phyloP scores from a whole-genome alignment of 2,113 vertebrate species.

The Piprites chloris region DNA sequence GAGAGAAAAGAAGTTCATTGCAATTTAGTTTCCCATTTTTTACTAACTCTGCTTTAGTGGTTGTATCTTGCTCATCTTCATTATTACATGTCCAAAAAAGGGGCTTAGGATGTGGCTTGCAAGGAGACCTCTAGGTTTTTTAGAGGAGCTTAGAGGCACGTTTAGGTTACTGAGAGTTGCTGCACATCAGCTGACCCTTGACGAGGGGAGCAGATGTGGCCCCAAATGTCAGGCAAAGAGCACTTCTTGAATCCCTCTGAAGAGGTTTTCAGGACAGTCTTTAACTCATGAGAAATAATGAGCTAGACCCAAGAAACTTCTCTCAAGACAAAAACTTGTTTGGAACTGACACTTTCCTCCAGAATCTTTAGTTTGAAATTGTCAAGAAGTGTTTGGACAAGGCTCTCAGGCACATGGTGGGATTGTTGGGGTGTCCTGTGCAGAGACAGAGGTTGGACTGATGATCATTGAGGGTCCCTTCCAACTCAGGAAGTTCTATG shows the following conservation, averaged over 20 bases:
- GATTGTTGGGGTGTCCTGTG: neutral
- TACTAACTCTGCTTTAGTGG: neutral
- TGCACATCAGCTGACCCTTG: neutral
- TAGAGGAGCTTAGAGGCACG: neutral
- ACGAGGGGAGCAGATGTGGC: neutral
- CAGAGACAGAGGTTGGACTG: neutral
- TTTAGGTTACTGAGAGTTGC: neutral
- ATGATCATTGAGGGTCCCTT: neutral
- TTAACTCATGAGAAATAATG: neutral
- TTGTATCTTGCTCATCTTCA: neutral
- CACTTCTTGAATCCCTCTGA: neutral
- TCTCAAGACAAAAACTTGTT: neutral
- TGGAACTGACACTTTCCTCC: neutral
- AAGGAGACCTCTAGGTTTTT: neutral
- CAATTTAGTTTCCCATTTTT: neutral
- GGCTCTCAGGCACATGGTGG: rapidly evolving
- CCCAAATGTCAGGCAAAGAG: neutral
- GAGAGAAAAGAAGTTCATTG: neutral
- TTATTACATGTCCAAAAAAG: rapidly evolving
- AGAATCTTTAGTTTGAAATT: neutral
- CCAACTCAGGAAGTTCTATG: neutral
- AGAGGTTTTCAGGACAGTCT: neutral
- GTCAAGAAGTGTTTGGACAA: neutral
- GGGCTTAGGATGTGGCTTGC: neutral
- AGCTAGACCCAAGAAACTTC: neutral